These are phyloP conservation scores for Slavum lentiscoides DNA, from an alignment of 2,888 invertebrate genomes.

Conservation along the genomic window DNA sequence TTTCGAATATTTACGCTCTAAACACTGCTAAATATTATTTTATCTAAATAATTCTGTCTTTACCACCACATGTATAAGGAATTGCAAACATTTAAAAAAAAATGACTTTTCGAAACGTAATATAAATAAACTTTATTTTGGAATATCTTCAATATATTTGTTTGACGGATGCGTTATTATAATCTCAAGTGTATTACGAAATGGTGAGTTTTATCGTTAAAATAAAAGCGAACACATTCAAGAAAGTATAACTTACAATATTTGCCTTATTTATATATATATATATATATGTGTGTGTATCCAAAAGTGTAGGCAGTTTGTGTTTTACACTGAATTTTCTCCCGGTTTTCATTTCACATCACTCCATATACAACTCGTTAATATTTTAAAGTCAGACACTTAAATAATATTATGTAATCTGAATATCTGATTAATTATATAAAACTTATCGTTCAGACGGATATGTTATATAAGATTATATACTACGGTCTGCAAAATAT, in stretches of 20 bases:
- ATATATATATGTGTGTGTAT: too few relatives aligned
- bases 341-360: not conserved
- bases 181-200: too few relatives aligned
- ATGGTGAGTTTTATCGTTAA: too few relatives aligned
- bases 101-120: too few relatives aligned
- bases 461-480: not conserved
- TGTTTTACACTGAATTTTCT: not conserved
- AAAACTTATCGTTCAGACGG: not conserved
- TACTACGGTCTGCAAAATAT: not conserved
- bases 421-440: not conserved
- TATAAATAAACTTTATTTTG: too few relatives aligned
- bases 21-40: too few relatives aligned
- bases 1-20: too few relatives aligned
- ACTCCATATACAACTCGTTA: not conserved
- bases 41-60: too few relatives aligned
- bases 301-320: not conserved
- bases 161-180: too few relatives aligned
- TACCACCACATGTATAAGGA: too few relatives aligned
- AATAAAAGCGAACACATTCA: not conserved
- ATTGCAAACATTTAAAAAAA: too few relatives aligned
- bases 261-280: not conserved
- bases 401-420: not conserved
- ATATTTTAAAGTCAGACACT: constrained; percentile 3
- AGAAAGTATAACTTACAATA: not conserved
- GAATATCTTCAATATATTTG: too few relatives aligned